Base-by-base conservation (phyloP, 2,888 invertebrate genomes). In the Drosophila leonis region DNA sequence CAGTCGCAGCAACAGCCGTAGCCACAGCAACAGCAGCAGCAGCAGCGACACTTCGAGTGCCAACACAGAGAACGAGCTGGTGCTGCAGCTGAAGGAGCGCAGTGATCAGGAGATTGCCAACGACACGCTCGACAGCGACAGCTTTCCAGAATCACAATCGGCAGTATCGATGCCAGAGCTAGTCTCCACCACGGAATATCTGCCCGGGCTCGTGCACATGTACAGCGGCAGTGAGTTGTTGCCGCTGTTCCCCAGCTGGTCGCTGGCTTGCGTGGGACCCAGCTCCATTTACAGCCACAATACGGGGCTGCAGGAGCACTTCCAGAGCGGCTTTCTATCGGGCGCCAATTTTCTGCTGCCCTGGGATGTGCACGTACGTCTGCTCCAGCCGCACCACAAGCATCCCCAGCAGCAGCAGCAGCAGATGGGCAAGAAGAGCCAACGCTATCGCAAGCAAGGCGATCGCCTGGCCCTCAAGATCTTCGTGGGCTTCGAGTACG, bases 401-500 rank as follows among this genome's bases (percentile, higher is more conserved):
- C 60, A 62, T 7, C 54, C 49, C 0, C 73, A 68, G 18, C 66
- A 66, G 8, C 90, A 91, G 70, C 90, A 91, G 69, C 86, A 55
- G 68, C 83, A 52, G 20, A 18, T 49, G 37, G 83, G 90, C 57
- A 92, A 92, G 68, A 92, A 91, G 70, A 10, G 44, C 13, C 88
- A 90, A n/a, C 87, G 92, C 29, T 91, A 90, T 72, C 90, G 92
- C 12, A 93, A 92, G 71, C 91, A 91, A 52, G 92, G 92, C n/a
- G 92, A 92, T 75, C 90, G 92, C 1, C 80, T 96, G 90, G 95
- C 95, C 6, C 96, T 98, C 46, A 98, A 98, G 94, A 96, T 98
- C 83, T 98, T 98, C 92, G 95, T 99, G 65, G 99, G 99, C 0
- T 96, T 97, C 86, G 99, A 99, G 92, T 99, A 99, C 93, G 99